A percentile compares a stretch with the other conserved stretches of the same genome.
Conservation (phyloP, 2,797 vertebrate species). For the Sebastolobus altivelis region DNA sequence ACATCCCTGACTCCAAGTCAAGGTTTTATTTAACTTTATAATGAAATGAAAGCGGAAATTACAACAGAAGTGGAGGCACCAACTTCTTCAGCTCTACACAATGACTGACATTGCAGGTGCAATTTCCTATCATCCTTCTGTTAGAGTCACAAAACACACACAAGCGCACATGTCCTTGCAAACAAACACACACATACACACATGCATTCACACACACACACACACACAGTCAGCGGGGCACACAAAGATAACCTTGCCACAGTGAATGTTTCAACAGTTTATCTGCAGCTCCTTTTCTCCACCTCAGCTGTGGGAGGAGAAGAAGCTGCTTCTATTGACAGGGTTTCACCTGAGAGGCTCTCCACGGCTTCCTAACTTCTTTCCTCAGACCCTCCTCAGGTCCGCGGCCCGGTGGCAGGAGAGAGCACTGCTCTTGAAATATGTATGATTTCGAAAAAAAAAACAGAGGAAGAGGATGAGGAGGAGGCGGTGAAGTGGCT, state of each 20-base stretch:
- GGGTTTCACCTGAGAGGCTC: conserved; percentile 56
- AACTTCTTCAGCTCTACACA: background rate
- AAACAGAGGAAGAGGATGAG: background rate
- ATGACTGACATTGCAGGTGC: background rate
- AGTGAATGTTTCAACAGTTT: conserved; percentile 55
- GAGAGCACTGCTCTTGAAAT: conserved; percentile 55
- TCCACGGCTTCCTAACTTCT: conserved; percentile 25
- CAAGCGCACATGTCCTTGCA: background rate
- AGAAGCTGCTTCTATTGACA: conserved; percentile 38
- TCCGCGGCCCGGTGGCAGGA: conserved; percentile 23
- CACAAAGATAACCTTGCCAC: conserved; percentile 28
- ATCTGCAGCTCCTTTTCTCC: conserved; percentile 46
- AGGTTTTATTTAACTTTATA: background rate
- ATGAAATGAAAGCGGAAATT: background rate
- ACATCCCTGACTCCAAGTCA: background rate
- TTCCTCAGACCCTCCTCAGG: conserved; percentile 29
- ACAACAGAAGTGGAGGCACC: background rate
- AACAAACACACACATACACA: conserved; percentile 9
- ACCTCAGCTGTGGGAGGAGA: conserved; percentile 27
- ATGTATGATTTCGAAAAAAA: conserved; percentile 42
- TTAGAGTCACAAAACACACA: background rate
- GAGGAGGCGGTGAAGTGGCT: background rate
- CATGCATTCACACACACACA: background rate
- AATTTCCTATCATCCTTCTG: background rate
- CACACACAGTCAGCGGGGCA: background rate